Evolutionary conservation across 2,888 invertebrate genomes (phyloP).

Genomic region (Hypselothyrea guttata): DNA sequence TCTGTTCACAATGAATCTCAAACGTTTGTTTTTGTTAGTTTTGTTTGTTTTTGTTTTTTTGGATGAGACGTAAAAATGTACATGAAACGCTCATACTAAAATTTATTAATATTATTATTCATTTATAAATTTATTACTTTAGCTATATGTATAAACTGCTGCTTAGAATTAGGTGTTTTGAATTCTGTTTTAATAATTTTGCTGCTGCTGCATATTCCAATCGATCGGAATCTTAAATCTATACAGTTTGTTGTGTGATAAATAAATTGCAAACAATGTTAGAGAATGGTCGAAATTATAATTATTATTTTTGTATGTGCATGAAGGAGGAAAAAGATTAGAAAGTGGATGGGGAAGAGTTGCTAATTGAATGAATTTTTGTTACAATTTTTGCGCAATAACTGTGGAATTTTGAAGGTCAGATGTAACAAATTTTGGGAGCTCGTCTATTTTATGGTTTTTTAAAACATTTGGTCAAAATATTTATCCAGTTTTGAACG

Average conservation of each 20-base stretch:
- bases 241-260: slow-evolving; percentile 43
- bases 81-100: slow-evolving; percentile 64
- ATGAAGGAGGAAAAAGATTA: slow-evolving; percentile 17
- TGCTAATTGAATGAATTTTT: slow-evolving; percentile 27
- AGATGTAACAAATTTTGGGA: slow-evolving; percentile 60
- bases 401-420: slow-evolving; percentile 68
- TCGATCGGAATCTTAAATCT: slow-evolving; percentile 55
- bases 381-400: slow-evolving; percentile 26
- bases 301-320: slow-evolving; percentile 35
- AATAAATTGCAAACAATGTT: slow-evolving; percentile 43
- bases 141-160: slow-evolving; percentile 70
- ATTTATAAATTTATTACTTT: slow-evolving; percentile 76
- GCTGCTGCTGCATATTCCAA: slow-evolving; percentile 43
- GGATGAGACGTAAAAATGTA: slow-evolving; percentile 58
- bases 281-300: slow-evolving; percentile 52
- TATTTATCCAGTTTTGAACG: slow-evolving; percentile 25
- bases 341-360: slow-evolving; percentile 1
- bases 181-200: slow-evolving; percentile 54
- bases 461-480: slow-evolving; percentile 48
- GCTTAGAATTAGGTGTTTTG: slow-evolving; percentile 66
- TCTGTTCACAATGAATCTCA: slow-evolving; percentile 42
- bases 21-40: slow-evolving; percentile 17
- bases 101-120: slow-evolving; percentile 69
- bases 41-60: slow-evolving; percentile 4
- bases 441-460: slow-evolving; percentile 38